Base-by-base conservation (phyloP, 2,797 vertebrate species). In the Myotis findleyi region DNA sequence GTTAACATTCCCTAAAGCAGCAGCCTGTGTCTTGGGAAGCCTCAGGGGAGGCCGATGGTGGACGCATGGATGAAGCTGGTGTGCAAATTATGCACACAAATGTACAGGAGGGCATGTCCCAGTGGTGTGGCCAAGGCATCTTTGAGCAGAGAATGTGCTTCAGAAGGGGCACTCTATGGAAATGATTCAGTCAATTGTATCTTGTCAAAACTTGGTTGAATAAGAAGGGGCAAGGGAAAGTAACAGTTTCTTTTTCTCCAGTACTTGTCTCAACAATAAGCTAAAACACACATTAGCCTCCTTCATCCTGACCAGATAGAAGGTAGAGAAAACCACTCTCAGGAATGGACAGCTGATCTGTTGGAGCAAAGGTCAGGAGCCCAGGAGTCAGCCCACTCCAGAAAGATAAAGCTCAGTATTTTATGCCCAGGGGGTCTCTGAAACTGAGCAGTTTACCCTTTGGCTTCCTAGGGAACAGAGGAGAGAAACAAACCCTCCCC, bases 101-200 rank as follows among this genome's bases (percentile, higher is more conserved):
- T 2, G 30, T 27, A 71, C 69, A 93, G 62, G 66, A 36, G 80
- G 83, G 53, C 25, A 14, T 66, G 66, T 69, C 84, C 90, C 62
- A 2, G 16, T 0, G 5, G 72, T 7, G 17, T n/a, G 51, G 59
- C 23, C 47, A 66, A 47, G 59, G 76, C 49, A 68, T 66, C 44
- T 0, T 6, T 49, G 66, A 38, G 71, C 57, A 75, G 71, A 62
- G 18, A 21, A 23, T 85, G 44, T 66, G 49, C 59, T 68, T 76
- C 64, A 62, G 62, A 95, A 96, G 96, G 77, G 90, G 69, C 82
- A 62, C 21, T 30, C 87, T 53, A 79, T 57, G 88, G 93, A 96
- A 92, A 94, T 85, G 14, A 83, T 10, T 38, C n/a, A 17, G 21
- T 66, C 33, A 23, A n/a, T 2, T 89, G 23, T 23, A 44, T 25